phyloP scores from a whole-genome alignment of 2,113 vertebrate genomes.

The Pitta sordida region DNA sequence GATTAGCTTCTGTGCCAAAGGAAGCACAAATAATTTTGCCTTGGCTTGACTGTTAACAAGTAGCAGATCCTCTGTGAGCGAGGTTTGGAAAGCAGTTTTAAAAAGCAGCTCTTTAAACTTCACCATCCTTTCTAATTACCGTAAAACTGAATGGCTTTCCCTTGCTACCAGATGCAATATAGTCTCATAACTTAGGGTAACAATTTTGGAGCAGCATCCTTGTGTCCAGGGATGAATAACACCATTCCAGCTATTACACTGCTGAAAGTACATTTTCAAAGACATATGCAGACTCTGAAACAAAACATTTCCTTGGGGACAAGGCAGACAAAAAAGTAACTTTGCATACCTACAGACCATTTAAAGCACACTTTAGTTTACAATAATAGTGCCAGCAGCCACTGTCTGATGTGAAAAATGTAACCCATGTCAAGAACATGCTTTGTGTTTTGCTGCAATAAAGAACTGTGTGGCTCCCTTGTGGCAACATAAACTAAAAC shows the following conservation, averaged over 20 bases:
- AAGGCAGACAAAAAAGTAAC: background rate
- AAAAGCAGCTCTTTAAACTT: background rate
- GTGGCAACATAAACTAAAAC: background rate
- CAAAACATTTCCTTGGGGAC: background rate
- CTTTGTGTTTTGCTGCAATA: background rate
- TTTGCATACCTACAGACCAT: background rate
- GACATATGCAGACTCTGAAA: background rate
- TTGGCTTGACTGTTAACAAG: conserved; percentile 23
- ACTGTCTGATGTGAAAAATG: background rate
- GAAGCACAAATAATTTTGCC: background rate
- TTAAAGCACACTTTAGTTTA: background rate
- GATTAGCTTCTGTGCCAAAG: conserved; percentile 23
- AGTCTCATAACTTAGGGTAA: background rate
- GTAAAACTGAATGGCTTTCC: background rate
- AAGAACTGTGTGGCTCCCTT: background rate
- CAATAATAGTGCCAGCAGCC: background rate
- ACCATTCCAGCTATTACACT: background rate
- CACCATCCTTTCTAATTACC: background rate
- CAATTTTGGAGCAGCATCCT: background rate
- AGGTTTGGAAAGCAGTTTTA: background rate
- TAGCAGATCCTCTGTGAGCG: background rate
- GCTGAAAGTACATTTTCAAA: background rate
- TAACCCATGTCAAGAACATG: background rate
- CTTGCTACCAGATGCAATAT: background rate
- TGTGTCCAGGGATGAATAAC: background rate